Evolutionary conservation across 2,797 vertebrate genomes (phyloP), one percentile per base, ranked within the genome.

Genomic region (Urophycis tenuis): DNA sequence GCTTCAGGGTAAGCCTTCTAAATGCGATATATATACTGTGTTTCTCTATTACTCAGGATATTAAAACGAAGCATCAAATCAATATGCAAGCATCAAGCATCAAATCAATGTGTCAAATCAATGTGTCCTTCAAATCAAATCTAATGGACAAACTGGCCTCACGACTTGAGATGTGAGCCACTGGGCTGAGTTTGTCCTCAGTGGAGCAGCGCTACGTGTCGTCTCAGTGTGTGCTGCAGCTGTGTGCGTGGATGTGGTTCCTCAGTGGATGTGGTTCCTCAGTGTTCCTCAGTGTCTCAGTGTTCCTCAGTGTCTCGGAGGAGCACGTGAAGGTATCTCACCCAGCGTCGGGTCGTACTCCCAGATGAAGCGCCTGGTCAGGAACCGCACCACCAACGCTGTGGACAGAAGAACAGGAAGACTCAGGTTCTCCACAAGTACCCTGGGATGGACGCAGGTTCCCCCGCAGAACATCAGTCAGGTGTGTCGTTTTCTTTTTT

Each of bases 321-420:
- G 25, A 31, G 31, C 12, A 8, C n/a, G 41, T 22, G 15, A 49
- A 32, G 29, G 73, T 70, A 60, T 90, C 96, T 90, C 94, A 99
- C 97, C 97, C 0, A 99, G 93, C 0, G 97, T 98, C 0, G 97
- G 97, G 80, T 99, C 97, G 0, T 99, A 99, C 87, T 99, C 97
- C 97, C 97, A 99, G 94, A 99, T 99, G 93, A 99, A 99, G 9
- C 97, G 87, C 86, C 95, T 95, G 80, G 97, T 99, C 92, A 99
- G 93, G 87, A 99, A 96, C 80, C 97, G 95, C 87, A 99, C 97
- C 39, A 98, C 95, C 30, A 98, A 90, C 80, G 97, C 97, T 99
- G 93, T 35, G 82, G 84, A 89, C 67, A 78, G 82, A 45, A 78
- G 1, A 49, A n/a, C 17, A 33, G 30, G 31, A 75, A 74, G 49